phyloP scores from a whole-genome alignment of 2,113 vertebrate species.

The Symphodus melops region DNA sequence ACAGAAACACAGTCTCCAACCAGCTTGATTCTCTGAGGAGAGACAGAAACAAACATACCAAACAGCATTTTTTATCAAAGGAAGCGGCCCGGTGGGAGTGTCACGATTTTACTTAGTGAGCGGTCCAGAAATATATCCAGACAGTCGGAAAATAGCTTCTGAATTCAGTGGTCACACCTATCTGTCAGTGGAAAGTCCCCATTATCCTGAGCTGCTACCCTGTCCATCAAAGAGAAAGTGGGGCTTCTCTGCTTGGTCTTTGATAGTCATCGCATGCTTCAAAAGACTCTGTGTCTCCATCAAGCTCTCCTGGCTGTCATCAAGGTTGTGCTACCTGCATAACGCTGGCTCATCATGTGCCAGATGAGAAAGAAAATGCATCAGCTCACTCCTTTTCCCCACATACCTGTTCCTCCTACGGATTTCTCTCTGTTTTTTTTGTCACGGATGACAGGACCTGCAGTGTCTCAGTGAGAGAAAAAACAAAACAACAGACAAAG shows the following conservation, averaged over 20 bases:
- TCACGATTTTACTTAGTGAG: slow-evolving; percentile 16
- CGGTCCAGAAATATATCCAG: slow-evolving; percentile 9
- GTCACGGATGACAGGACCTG: neutral
- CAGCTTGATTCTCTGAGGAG: slow-evolving; percentile 23
- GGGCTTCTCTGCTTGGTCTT: slow-evolving; percentile 26
- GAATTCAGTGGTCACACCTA: slow-evolving; percentile 24
- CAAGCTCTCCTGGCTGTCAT: neutral
- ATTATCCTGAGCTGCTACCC: slow-evolving; percentile 1
- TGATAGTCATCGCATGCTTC: slow-evolving; percentile 36
- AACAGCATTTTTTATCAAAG: slow-evolving; percentile 36
- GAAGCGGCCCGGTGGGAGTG: neutral
- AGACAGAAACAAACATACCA: slow-evolving; percentile 35
- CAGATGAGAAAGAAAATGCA: slow-evolving; percentile 38
- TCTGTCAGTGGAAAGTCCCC: slow-evolving; percentile 41
- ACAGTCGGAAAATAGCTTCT: slow-evolving; percentile 14
- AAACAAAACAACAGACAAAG: slow-evolving; percentile 27
- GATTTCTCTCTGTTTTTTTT: neutral
- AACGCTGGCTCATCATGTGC: slow-evolving; percentile 8
- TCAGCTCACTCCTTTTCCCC: neutral
- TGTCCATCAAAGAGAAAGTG: slow-evolving; percentile 29
- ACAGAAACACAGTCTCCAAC: slow-evolving; percentile 21
- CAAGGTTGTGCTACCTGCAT: slow-evolving; percentile 14
- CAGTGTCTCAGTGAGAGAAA: neutral
- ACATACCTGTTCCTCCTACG: neutral
- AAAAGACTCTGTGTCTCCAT: slow-evolving; percentile 9